A percentile compares a stretch with the other conserved stretches of the same genome.
Conservation (phyloP, 2,797 vertebrate species). For the Ptychadena robeensis region DNA sequence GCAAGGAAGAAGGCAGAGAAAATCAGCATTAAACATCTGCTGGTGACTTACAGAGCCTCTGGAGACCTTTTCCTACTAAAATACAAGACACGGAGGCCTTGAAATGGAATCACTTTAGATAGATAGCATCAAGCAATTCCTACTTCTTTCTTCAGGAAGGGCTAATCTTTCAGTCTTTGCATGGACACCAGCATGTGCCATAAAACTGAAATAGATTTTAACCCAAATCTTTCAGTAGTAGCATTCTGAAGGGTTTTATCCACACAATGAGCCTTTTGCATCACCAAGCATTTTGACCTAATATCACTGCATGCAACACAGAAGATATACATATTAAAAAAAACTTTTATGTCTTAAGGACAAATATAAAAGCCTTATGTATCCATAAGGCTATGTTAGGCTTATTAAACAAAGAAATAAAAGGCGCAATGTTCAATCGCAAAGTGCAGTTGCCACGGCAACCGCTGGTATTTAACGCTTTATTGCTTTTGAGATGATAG, state of each 20-base stretch:
- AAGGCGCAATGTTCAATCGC: not conserved
- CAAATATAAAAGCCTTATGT: not conserved
- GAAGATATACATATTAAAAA: too few relatives aligned
- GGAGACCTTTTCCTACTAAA: conserved; percentile 52
- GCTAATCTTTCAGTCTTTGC: conserved; percentile 46
- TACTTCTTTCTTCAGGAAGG: conserved; percentile 46
- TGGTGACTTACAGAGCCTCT: conserved; percentile 47
- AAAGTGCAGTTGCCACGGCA: not conserved
- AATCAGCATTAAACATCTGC: conserved; percentile 59
- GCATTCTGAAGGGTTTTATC: not conserved
- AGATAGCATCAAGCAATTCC: conserved; percentile 52
- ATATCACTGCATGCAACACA: not conserved
- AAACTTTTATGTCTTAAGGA: not conserved
- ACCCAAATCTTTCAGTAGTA: conserved; percentile 17
- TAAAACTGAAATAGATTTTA: conserved; percentile 15
- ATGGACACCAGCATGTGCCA: conserved; percentile 14
- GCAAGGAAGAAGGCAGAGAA: conserved; percentile 41
- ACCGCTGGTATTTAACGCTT: not conserved
- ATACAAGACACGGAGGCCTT: conserved; percentile 51
- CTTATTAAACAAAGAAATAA: not conserved
- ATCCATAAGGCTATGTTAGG: not conserved
- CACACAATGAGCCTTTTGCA: not conserved
- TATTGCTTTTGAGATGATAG: not conserved
- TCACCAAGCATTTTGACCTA: not conserved
- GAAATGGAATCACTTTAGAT: conserved; percentile 56